Conservation (phyloP, 2,888 invertebrate genomes). For the Lepetodrilus schrolli region DNA sequence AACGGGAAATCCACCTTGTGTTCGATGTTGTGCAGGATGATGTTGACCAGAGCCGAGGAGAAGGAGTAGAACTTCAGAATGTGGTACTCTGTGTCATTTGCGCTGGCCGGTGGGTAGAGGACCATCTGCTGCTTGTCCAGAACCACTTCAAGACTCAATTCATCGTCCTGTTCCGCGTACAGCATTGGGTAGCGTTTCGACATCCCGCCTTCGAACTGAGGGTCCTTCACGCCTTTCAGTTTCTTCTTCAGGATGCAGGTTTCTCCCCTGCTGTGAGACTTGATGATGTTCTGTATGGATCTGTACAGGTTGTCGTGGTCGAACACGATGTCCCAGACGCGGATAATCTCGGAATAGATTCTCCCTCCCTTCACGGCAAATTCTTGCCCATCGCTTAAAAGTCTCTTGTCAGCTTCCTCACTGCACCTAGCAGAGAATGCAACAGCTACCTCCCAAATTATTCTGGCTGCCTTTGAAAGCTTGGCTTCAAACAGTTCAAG, state of each 20-base stretch:
- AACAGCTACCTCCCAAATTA: constrained; percentile 68
- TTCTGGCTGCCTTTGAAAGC: constrained; percentile 52
- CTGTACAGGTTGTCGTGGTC: constrained; percentile 45
- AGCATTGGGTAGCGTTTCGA: constrained; percentile 51
- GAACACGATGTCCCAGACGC: constrained; percentile 56
- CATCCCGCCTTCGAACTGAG: constrained; percentile 33
- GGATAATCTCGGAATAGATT: constrained; percentile 65
- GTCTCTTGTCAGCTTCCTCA: constrained; percentile 54
- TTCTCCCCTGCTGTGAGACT: constrained; percentile 61
- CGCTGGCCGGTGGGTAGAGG: constrained; percentile 65
- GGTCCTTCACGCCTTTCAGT: constrained; percentile 50
- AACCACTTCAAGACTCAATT: constrained; percentile 33
- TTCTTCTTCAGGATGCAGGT: constrained; percentile 60
- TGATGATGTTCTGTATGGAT: constrained; percentile 51
- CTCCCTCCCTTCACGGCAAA: constrained; percentile 52
- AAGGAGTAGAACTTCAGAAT: constrained; percentile 71
- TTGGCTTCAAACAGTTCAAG: constrained; percentile 57
- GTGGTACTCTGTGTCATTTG: constrained; percentile 64
- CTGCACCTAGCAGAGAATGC: constrained; percentile 64
- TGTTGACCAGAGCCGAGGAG: constrained; percentile 60
- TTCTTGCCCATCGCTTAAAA: constrained; percentile 45
- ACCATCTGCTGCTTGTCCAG: constrained; percentile 38
- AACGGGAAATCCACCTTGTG: constrained; percentile 69
- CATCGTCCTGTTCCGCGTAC: constrained; percentile 51
- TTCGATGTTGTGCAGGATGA: constrained; percentile 56